A percentile compares a stretch with the other conserved stretches of the same genome.
Conservation (phyloP, 64 coral and sea anemone species). For the Stichodactyla helianthus region DNA sequence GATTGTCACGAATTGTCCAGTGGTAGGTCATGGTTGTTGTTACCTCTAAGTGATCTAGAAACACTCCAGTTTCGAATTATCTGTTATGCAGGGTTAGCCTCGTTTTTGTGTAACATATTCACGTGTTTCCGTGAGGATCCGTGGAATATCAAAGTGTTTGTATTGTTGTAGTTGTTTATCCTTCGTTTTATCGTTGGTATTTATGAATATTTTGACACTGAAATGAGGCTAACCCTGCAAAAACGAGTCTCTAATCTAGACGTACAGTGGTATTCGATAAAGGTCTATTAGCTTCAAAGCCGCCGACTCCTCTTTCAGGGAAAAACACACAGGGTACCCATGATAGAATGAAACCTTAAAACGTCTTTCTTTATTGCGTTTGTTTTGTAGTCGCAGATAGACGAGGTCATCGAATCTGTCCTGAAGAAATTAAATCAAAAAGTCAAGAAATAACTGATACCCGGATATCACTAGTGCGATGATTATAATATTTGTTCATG, state of each 20-base stretch:
- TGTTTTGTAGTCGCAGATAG: not conserved
- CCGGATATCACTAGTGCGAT: not conserved
- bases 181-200: too few relatives aligned
- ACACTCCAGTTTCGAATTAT: too few relatives aligned
- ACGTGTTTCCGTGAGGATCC: too few relatives aligned
- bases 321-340: not conserved
- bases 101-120: too few relatives aligned
- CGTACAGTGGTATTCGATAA: too few relatives aligned
- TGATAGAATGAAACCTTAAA: not conserved
- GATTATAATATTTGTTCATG: not conserved
- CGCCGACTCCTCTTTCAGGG: not conserved
- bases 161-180: too few relatives aligned
- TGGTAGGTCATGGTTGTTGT: not conserved
- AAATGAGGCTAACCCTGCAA: too few relatives aligned
- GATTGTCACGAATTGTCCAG: constrained; percentile 1
- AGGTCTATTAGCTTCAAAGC: not conserved
- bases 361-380: not conserved
- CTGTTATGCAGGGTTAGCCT: too few relatives aligned
- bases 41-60: too few relatives aligned
- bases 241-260: too few relatives aligned
- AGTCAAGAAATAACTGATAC: not conserved
- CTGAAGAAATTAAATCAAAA: not conserved
- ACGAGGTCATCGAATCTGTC: not conserved
- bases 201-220: too few relatives aligned
- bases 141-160: too few relatives aligned